Base-by-base conservation (phyloP, 2,113 vertebrate genomes). In the Menidia beryllina region DNA sequence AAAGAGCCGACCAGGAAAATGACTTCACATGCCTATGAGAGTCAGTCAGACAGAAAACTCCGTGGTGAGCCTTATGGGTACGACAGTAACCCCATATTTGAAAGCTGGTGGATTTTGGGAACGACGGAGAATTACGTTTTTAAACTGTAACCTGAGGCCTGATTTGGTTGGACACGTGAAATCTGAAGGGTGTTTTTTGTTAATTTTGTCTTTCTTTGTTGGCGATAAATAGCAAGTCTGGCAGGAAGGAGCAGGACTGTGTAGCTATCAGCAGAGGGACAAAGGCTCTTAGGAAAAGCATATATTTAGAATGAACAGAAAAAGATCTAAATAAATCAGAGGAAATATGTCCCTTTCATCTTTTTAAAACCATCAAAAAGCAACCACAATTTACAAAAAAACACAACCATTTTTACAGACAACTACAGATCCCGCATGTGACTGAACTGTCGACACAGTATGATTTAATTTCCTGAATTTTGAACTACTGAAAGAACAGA, bases 11-110 rank as follows among this genome's bases (percentile, higher is more conserved):
- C 36, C 21, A 36, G 34, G 9, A 39, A 41, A 34, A 24, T 68
- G 12, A 83, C 38, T 68, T 79, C 69, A 71, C 72, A 79, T 65
- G 66, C 4, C 59, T 61, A 61, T 58, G 50, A 65, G 57, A 75
- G 66, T 62, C 59, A 38, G 26, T 69, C 24, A 21, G 41, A 64
- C 8, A 48, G 64, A 13, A 25, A 45, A 20, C 39, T 12, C 5
- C 19, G 20, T 26, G 24, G 17, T 27, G 11, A 43, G 12, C n/a
- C 17, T 27, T 39, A 47, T 27, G 17, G 57, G 20, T 60, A 25
- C 25, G 20, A 25, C 21, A 13, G 57, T 13, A 39, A 39, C 38
- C 38, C 14, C 11, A 17, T 43, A 20, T 52, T 1, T 52, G 24
- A 17, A 25, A 24, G 41, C n/a, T 20, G 5, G 57, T 60, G 39